phyloP scores from a whole-genome alignment of 2,113 vertebrate genomes.

The Notothenia rossii region DNA sequence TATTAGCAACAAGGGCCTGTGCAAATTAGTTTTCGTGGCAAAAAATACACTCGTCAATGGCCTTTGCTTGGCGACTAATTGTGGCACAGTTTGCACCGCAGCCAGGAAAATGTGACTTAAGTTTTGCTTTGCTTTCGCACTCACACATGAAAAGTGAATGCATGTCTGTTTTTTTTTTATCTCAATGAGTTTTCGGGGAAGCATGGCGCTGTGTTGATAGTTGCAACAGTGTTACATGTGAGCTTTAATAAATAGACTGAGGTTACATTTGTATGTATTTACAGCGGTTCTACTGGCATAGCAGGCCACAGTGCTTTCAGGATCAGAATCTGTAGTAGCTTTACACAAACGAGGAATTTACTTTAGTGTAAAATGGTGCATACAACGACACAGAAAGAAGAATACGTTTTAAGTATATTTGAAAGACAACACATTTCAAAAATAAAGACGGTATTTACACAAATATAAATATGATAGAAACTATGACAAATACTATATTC shows the following conservation, averaged over 20 bases:
- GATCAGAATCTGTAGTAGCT: too few species aligned
- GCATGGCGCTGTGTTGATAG: constrained; percentile 30
- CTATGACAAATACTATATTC: too few species aligned
- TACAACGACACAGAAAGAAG: too few species aligned
- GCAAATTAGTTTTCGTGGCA: constrained; percentile 48
- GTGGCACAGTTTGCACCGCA: constrained; percentile 36
- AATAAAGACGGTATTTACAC: too few species aligned
- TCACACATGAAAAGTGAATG: not conserved
- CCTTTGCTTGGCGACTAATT: constrained; percentile 1
- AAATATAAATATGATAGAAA: too few species aligned
- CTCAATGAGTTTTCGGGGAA: not conserved
- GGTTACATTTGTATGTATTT: constrained; percentile 26
- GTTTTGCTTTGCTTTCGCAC: constrained; percentile 20
- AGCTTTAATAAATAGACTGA: not conserved
- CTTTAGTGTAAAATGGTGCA: too few species aligned
- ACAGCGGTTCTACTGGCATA: not conserved
- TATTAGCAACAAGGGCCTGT: constrained; percentile 37
- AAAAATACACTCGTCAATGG: not conserved
- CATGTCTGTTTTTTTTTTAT: too few species aligned
- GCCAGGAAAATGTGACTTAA: constrained; percentile 35
- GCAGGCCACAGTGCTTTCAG: too few species aligned
- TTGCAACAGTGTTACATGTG: constrained; percentile 34
- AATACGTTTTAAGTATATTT: too few species aligned
- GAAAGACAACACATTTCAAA: too few species aligned
- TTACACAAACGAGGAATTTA: too few species aligned